Base-by-base conservation (phyloP, 2,113 vertebrate species). In the Siniperca chuatsi region DNA sequence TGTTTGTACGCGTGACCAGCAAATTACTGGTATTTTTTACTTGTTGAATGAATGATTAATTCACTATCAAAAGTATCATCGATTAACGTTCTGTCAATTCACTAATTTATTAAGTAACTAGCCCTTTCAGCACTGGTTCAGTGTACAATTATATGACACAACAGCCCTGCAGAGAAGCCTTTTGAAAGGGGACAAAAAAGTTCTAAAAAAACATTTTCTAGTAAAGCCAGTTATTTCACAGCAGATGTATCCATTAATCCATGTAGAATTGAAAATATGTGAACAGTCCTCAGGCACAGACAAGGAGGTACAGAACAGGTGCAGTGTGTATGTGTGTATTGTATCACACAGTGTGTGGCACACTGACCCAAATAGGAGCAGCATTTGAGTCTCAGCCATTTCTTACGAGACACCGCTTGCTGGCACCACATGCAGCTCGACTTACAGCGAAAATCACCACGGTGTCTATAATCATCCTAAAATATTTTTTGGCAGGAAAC, bases 291-390 rank as follows among this genome's bases (percentile, higher is more conserved):
- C 25, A 66, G 79, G 60, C 61, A 68, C 37, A 54, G 37, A 15
- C n/a, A 54, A 1, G 3, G 16, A 8, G 12, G 40, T 4, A 57
- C 21, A 16, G 52, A 21, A 46, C 83, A 81, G n/a, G 73, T 78
- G 54, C 61, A 65, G 72, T 16, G 35, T 67, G 81, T 67, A 60
- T 52, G 57, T 42, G 77, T n/a, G 64, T 55, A 64, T 16, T 52
- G 25, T 61, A 42, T 54, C n/a, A 0, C 62, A 57, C 58, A 44
- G 58, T 61, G 48, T 68, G 88, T 75, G 86, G 64, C 90, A 85
- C 87, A 89, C 77, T 92, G 87, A 90, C 89, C 90, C 84, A 92
- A 54, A 84, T 87, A 85, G 37, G 0, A 76, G 65, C n/a, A n/a
- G 62, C 33, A 20, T 70, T 67, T 86, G 78, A 87, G 42, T 50